Evolutionary conservation across 2,888 invertebrate genomes (phyloP).

Genomic region (Acleris laterana): DNA sequence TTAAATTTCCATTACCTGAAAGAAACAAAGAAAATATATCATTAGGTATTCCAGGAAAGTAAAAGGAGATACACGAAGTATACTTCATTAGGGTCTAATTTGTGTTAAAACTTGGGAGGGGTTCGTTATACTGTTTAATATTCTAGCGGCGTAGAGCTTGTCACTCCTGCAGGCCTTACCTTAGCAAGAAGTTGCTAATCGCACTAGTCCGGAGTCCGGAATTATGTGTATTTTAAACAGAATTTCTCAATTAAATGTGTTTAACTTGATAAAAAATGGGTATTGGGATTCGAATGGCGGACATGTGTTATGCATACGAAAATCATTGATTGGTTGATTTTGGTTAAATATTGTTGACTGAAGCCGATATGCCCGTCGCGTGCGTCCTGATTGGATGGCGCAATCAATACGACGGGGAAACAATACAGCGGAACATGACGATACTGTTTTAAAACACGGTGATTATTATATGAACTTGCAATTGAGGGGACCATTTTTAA

Average conservation of each 20-base stretch:
- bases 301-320: slow-evolving; percentile 40
- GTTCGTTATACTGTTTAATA: slow-evolving; percentile 59
- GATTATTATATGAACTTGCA: slow-evolving; percentile 3
- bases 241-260: slow-evolving; percentile 11
- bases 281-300: slow-evolving; percentile 1
- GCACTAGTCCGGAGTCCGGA: slow-evolving; percentile 18
- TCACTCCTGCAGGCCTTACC: slow-evolving; percentile 32
- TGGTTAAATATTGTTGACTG: slow-evolving; percentile 45
- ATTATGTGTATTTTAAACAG: slow-evolving; percentile 29
- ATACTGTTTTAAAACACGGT: slow-evolving; percentile 27
- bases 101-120: slow-evolving; percentile 50
- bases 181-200: slow-evolving; percentile 34
- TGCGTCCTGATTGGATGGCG: slow-evolving; percentile 51
- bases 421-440: slow-evolving; percentile 35
- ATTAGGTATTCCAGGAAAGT: slow-evolving; percentile 36
- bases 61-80: slow-evolving; percentile 32
- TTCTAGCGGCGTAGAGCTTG: slow-evolving; percentile 55
- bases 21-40: slow-evolving; percentile 38
- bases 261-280: not conserved
- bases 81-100: slow-evolving; percentile 36
- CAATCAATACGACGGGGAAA: slow-evolving; percentile 46
- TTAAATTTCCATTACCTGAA: slow-evolving; percentile 41
- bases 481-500: not conserved
- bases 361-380: slow-evolving; percentile 51
- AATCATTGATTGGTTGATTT: slow-evolving; percentile 49